Conservation (phyloP, 2,113 vertebrate genomes). For the Gavia stellata region DNA sequence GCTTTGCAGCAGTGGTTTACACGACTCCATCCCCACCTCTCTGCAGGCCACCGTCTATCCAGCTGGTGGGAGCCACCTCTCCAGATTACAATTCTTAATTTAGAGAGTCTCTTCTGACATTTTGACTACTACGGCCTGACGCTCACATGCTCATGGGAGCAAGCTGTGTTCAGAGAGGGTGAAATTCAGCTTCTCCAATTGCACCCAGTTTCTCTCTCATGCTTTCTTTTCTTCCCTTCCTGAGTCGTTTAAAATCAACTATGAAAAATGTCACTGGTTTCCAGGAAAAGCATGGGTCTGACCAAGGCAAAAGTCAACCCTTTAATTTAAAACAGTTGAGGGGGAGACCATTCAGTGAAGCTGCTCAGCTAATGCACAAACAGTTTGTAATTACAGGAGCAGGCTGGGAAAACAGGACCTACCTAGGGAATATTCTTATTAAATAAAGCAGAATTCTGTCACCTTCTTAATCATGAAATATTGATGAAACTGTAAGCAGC, state of each 20-base stretch:
- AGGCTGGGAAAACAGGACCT: conserved; percentile 27
- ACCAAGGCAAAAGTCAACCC: conserved; percentile 35
- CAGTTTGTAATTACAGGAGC: conserved; percentile 42
- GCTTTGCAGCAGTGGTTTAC: background rate
- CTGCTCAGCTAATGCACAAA: conserved; percentile 40
- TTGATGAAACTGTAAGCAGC: conserved; percentile 67
- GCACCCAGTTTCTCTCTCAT: background rate
- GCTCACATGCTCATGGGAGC: background rate
- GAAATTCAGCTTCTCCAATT: background rate
- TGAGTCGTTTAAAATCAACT: conserved; percentile 2
- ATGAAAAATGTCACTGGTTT: conserved; percentile 16
- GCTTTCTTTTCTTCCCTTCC: background rate
- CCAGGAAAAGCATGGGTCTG: background rate
- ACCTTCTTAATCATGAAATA: conserved; percentile 70
- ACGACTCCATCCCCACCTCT: background rate
- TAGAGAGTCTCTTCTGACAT: conserved; percentile 6
- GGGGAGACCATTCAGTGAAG: background rate
- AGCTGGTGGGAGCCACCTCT: background rate
- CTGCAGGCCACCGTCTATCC: background rate
- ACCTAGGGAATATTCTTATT: conserved; percentile 60
- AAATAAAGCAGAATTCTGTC: conserved; percentile 69
- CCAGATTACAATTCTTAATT: background rate
- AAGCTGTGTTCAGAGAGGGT: conserved; percentile 1
- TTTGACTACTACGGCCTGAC: background rate
- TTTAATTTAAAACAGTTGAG: conserved; percentile 53